Evolutionary conservation across 64 coral and sea anemone genomes (phyloP), one percentile per base, ranked within the genome.

Genomic region (Trachythela sp.): DNA sequence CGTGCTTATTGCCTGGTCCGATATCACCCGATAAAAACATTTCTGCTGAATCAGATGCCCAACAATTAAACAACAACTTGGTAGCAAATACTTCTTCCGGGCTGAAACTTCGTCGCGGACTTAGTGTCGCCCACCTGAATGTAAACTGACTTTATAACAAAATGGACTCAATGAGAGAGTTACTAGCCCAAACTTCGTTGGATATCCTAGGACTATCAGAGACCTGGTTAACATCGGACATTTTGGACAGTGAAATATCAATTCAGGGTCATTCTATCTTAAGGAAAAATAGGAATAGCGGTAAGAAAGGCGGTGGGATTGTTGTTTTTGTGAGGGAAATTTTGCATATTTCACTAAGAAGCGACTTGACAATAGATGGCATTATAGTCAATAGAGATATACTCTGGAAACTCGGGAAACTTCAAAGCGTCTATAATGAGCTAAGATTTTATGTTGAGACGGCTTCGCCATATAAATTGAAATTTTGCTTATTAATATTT

Each of bases 61-160:
- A 48, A 42, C 48, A 42, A 50, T 20, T 42, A 85, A 40, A 48
- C 48, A 48, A 1, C 39, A 36, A 13, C 36, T 36, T 42, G 48
- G 84, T 42, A 10, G 36, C 13, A 36, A 85, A 85, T 48, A 85
- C 48, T 22, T 42, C 36, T 42, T 85, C 84, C 39, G 13, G 13
- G 49, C 49, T 20, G 13, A 52, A 52, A 52, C 49, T 52, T 52
- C 49, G 13, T 15, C 49, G 88, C 24, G 75, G 88, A 84, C 58
- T 64, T 39, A 90, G 68, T 38, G 83, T 90, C 32, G 83, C 32
- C 68, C 83, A 90, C 80, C 42, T 91, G 56, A 91, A 91, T 91
- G 84, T 86, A 20, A 91, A 91, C 45, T 37, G 59, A n/a, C 41
- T 70, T 24, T 33, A 41, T 22, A 86, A 86, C 40, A 86, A 86